Evolutionary conservation across 2,113 vertebrate genomes (phyloP).

Genomic region (Chaetops frenatus): DNA sequence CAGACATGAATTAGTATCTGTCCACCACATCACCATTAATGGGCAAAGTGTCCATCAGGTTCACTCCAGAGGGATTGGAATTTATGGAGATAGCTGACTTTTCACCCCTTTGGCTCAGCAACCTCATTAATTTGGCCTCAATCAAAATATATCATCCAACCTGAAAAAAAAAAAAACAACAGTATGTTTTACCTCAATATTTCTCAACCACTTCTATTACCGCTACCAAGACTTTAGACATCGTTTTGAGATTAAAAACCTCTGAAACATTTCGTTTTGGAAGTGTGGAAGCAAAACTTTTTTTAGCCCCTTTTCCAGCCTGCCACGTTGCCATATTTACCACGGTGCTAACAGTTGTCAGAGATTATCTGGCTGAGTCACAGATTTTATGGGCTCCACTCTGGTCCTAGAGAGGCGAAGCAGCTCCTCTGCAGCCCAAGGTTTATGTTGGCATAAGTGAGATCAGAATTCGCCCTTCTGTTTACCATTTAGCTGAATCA

Average conservation of each 20-base stretch:
- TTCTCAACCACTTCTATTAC: neutral
- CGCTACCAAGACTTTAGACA: neutral
- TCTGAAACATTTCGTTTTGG: neutral
- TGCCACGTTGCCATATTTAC: slow-evolving; percentile 60
- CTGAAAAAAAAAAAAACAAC: neutral
- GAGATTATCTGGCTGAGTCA: slow-evolving; percentile 64
- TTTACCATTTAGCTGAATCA: slow-evolving; percentile 66
- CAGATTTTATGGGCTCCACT: slow-evolving; percentile 49
- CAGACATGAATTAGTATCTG: neutral
- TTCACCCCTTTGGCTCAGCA: neutral
- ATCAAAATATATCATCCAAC: neutral
- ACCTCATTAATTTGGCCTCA: neutral
- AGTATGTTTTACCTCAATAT: neutral
- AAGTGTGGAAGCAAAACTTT: slow-evolving; percentile 31
- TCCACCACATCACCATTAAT: neutral
- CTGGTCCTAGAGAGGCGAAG: neutral
- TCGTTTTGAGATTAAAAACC: neutral
- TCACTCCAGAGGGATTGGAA: accelerated
- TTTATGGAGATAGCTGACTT: neutral
- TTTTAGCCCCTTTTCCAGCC: slow-evolving; percentile 42
- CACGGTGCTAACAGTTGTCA: slow-evolving; percentile 50
- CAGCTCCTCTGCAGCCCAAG: slow-evolving; percentile 56
- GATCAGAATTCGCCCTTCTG: slow-evolving; percentile 60
- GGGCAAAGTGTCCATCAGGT: neutral
- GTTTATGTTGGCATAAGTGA: slow-evolving; percentile 51